Conservation (phyloP, 2,113 vertebrate species). For the Rousettus leschenaultii region DNA sequence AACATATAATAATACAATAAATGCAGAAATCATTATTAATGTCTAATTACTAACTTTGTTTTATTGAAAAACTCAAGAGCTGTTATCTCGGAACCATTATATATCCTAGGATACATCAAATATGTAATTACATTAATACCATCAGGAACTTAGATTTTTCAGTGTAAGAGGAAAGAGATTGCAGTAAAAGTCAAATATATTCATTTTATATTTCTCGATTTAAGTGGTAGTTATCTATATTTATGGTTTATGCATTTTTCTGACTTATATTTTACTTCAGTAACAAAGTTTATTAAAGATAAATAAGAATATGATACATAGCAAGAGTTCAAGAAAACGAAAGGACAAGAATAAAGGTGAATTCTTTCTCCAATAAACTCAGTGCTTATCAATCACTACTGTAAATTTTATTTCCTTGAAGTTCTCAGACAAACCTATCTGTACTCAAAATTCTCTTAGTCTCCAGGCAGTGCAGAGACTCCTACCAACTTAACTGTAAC, state of each 20-base stretch:
- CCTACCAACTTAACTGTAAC: neutral
- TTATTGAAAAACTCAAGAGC: neutral
- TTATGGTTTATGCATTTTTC: neutral
- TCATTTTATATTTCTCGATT: neutral
- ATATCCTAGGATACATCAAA: neutral
- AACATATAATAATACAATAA: neutral
- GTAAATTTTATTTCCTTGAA: slow-evolving; percentile 14
- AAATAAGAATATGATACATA: neutral
- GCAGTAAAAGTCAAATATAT: neutral
- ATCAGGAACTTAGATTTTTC: neutral
- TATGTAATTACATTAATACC: neutral
- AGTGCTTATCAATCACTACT: neutral
- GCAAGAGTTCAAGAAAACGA: neutral
- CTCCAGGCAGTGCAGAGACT: neutral
- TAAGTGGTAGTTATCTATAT: neutral
- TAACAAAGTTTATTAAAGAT: neutral
- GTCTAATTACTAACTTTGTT: neutral
- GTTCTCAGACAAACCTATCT: neutral
- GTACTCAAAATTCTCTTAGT: slow-evolving; percentile 4
- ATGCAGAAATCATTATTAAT: neutral
- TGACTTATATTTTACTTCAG: neutral
- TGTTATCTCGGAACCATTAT: neutral
- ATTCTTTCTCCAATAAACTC: neutral
- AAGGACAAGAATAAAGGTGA: neutral
- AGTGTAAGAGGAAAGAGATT: neutral